Base-by-base conservation (phyloP, 1,140 invertebrate genomes). In the Zelostemma sp. region DNA sequence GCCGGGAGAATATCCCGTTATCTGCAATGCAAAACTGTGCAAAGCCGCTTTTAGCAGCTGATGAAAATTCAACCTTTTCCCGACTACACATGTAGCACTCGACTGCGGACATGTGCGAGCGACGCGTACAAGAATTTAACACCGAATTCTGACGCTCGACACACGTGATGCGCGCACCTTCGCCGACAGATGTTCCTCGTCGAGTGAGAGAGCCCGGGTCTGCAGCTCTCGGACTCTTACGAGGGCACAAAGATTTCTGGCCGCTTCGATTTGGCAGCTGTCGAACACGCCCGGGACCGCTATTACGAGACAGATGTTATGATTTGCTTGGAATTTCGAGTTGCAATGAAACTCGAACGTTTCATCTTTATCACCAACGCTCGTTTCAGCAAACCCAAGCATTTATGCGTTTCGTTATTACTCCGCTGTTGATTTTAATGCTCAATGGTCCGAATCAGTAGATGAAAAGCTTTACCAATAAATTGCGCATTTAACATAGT, bases 191-290 rank as follows among this genome's bases (percentile, higher is more conserved):
- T 46, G 45, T 16, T 19, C 16, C 17, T 16, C 6, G 19, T 16
- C 17, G 17, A 46, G 8, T n/a, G n/a, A n/a, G n/a, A n/a, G n/a
- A 43, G 1, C 14, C 38, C 38, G 14, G 11, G 5, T 31, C 28
- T 11, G 41, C 15, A 14, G 41, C 41, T 5, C 14, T 43, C 41
- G 41, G n/a, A 14, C 41, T 43, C 41, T 43, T 16, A 18, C 18
- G 45, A 16, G 5, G 45, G 17, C 45, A 19, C 11, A 8, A 46
- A 46, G 18, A 46, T 46, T 21, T 43, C 41, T 16, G 41, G 14
- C 14, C 41, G 41, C 41, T 5, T 18, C 19, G 18, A 46, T 46
- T 46, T 46, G 45, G 45, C 45, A 46, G 45, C 16, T 46, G 45
- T 19, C 45, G 45, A 46, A 46, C 45, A 46, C 45, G 45, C 19